Evolutionary conservation across 2,797 vertebrate genomes (phyloP), one percentile per base, ranked within the genome.

Genomic region (Enteromius mattozi): DNA sequence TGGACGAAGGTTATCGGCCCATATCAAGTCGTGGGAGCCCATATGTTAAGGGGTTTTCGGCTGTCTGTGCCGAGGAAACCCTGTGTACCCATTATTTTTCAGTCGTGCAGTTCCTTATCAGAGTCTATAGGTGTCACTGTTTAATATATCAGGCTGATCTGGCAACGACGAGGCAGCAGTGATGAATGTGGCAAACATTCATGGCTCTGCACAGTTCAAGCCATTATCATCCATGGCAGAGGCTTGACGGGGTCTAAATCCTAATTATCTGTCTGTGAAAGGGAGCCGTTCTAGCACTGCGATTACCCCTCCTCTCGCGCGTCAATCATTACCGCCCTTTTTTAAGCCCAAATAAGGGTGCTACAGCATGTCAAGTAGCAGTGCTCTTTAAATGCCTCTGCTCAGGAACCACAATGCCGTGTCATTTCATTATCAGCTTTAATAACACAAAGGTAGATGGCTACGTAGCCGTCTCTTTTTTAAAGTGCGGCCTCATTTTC

Each of bases 221-320:
- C 85, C 80, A 87, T 86, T 85, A 85, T 84, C 70, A 77, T 81
- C 81, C 82, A 86, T 84, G 82, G 82, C 71, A 78, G 82, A 88
- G 72, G 83, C 77, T 81, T 89, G 88, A 88, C 74, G 78, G 45
- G 76, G 78, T 86, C 77, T 85, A 87, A 83, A 88, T 83, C 84
- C 83, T 86, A 84, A 86, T 86, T 81, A 88, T 82, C 84, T 79
- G 84, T 59, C 68, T 87, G 82, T 84, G 82, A 88, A 81, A 86
- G 74, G 9, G 70, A 84, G 78, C 65, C 42, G 83, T 81, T 87
- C 78, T 45, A 35, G 65, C 65, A 85, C 83, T 65, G 77, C 82
- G 49, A 78, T 85, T 78, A 79, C 76, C 42, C 66, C 75, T 77
- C 76, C 83, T 82, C 82, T 70, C 70, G 83, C 71, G 80, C 27